Conservation (phyloP, 2,888 invertebrate genomes). For the Cephus spinipes region DNA sequence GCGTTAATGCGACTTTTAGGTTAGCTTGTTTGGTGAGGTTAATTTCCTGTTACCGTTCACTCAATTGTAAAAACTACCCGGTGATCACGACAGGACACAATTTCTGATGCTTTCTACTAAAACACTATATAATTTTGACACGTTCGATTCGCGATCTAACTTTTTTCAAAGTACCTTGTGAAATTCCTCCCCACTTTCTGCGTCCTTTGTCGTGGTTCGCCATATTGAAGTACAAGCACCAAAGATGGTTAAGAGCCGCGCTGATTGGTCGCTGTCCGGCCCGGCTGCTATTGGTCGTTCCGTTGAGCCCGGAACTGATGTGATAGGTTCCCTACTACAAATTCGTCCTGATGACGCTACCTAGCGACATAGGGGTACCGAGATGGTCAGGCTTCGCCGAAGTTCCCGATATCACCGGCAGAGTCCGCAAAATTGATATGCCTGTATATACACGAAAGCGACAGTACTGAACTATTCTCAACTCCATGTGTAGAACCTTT, state of each 20-base stretch:
- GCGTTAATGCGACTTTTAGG: constrained; percentile 47
- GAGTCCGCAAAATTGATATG: not conserved
- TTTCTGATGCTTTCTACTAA: not conserved
- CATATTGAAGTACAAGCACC: constrained; percentile 57
- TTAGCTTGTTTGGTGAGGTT: constrained; percentile 61
- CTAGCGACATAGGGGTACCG: not conserved
- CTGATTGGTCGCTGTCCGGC: too few relatives aligned
- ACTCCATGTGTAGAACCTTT: not conserved
- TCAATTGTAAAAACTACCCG: constrained; percentile 17
- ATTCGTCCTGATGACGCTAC: not conserved
- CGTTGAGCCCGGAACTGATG: too few relatives aligned
- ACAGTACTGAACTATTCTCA: not conserved
- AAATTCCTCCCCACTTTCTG: constrained; percentile 66
- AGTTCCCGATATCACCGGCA: not conserved
- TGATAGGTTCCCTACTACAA: not conserved
- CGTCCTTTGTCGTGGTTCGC: constrained; percentile 68
- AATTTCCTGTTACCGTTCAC: constrained; percentile 29
- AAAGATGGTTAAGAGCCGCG: too few relatives aligned
- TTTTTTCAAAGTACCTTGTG: constrained; percentile 59
- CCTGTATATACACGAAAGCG: not conserved
- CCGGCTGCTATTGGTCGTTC: too few relatives aligned
- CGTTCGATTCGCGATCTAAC: not conserved
- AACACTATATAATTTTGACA: not conserved
- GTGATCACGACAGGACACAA: not conserved
- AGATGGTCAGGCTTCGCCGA: not conserved